Evolutionary conservation across 2,888 invertebrate genomes (phyloP).

Genomic region (Plagodis dolabraria): DNA sequence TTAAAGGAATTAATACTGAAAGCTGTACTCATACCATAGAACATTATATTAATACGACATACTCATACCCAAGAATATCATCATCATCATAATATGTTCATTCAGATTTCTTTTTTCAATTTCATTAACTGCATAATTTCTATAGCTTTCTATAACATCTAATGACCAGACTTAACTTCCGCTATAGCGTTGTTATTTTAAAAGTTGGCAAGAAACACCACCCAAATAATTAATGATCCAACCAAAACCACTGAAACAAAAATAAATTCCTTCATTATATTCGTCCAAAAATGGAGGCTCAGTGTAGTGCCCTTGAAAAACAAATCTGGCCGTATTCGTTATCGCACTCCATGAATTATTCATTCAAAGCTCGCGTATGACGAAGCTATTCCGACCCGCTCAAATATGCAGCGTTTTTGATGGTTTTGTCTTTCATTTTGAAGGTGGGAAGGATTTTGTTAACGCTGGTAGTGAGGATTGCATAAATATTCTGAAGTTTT

Average conservation of each 20-base stretch:
- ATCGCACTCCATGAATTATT: constrained; percentile 64
- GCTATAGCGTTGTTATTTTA: too few relatives aligned
- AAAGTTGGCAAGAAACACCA: too few relatives aligned
- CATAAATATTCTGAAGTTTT: too few relatives aligned
- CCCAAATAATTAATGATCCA: background rate
- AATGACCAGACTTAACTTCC: too few relatives aligned
- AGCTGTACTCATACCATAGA: too few relatives aligned
- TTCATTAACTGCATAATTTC: too few relatives aligned
- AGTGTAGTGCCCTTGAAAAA: constrained; percentile 55
- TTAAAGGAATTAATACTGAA: too few relatives aligned
- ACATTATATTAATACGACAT: too few relatives aligned
- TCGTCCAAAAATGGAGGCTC: constrained; percentile 36
- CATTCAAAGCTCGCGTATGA: constrained; percentile 44
- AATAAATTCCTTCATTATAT: constrained; percentile 24
- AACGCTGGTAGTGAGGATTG: background rate
- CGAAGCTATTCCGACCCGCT: constrained; percentile 40
- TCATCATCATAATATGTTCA: too few relatives aligned
- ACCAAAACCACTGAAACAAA: constrained; percentile 9
- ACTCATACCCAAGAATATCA: too few relatives aligned
- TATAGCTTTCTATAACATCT: too few relatives aligned
- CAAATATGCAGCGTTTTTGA: constrained; percentile 33
- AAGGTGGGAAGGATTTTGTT: background rate
- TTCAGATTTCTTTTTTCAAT: too few relatives aligned
- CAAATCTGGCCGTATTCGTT: constrained; percentile 56
- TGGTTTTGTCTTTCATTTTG: constrained; percentile 15